These are phyloP conservation scores for Actenoides lindsayi DNA, from an alignment of 2,113 vertebrate species.

Conservation along the genomic window DNA sequence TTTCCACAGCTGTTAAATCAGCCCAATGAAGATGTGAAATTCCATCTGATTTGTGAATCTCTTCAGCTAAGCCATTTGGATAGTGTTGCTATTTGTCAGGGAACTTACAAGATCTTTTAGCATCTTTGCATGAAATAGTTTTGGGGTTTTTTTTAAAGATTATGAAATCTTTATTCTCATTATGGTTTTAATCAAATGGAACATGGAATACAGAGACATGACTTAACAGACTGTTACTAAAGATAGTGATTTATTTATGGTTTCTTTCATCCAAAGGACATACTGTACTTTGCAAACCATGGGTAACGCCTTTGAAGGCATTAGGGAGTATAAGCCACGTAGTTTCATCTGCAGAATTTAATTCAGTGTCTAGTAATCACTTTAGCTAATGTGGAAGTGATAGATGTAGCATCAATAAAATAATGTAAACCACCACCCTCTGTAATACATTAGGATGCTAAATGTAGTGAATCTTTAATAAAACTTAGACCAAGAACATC, in stretches of 20 bases:
- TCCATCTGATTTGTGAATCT: neutral
- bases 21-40: neutral
- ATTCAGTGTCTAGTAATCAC: neutral
- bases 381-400: constrained; percentile 7
- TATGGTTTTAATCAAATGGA: constrained; percentile 36
- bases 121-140: neutral
- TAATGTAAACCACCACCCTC: neutral
- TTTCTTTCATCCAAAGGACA: constrained; percentile 4
- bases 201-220: neutral
- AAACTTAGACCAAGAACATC: neutral
- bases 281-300: constrained; percentile 10
- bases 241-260: constrained; percentile 7
- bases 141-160: neutral
- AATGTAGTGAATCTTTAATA: neutral
- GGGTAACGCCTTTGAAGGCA: constrained; percentile 9
- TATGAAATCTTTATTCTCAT: neutral
- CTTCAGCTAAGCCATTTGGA: neutral
- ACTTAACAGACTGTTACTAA: constrained; percentile 10
- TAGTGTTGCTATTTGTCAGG: neutral
- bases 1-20: neutral
- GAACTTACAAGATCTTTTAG: neutral
- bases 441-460: constrained; percentile 12
- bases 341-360: neutral
- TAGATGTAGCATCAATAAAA: neutral
- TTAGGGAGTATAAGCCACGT: neutral